Base-by-base conservation (phyloP, 1,140 invertebrate species). In the Lordiphosa collinella region DNA sequence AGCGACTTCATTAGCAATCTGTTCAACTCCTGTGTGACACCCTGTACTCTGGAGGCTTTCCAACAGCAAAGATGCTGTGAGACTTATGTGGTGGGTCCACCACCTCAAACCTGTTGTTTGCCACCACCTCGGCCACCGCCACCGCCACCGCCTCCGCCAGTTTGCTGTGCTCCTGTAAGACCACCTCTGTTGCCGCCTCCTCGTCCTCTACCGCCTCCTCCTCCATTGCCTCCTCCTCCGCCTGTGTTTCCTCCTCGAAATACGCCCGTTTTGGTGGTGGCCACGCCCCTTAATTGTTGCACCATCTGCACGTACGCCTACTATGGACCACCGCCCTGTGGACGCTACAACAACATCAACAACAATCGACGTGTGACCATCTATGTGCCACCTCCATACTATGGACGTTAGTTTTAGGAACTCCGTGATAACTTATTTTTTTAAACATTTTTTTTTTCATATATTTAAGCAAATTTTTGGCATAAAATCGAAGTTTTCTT, bases 301-400 rank as follows among this genome's bases (percentile, higher is more conserved):
- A 75, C 73, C 4, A 63, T 86, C 10, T 84, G 73, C 43, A 73
- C 76, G 7, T 88, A 65, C 35, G 74, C 73, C 2, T 88, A 84
- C 57, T 88, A 86, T 43, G 86, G 86, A 0, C 86, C 86, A 16
- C 86, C 80, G n/a, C 86, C 86, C 4, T 88, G 86, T 32, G 49
- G 61, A 11, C 73, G 68, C 36, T 72, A 60, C 31, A 56, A 50
- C 38, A 48, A 72, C 46, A 58, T 56, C 50, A 58, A 53, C 50
- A 46, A 13, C 32, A 62, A 68, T 18, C 58, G 25, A 13, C 70
- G 48, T 25, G 65, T 75, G 7, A 74, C 72, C 35, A 85, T 85
- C 43, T 85, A 86, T 18, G 56, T 85, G 4, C 79, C 80, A 10
- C 74, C 80, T 0, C 80, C 80, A 1, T 80, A 70, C 53, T 85